Evolutionary conservation across 2,797 vertebrate genomes (phyloP).

Genomic region (Clarias pachynema): DNA sequence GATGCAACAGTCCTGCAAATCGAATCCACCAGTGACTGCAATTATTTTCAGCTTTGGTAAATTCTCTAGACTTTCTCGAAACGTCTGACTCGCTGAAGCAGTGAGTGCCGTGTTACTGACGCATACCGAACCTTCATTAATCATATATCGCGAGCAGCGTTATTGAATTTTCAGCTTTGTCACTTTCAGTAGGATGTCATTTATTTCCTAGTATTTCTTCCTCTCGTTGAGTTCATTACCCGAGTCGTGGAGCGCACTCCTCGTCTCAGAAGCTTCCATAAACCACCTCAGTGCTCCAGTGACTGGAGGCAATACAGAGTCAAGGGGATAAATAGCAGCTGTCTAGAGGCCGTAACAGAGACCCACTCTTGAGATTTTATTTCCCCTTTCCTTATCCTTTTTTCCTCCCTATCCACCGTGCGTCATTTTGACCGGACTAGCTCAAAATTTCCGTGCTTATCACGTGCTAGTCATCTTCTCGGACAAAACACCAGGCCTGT

Average conservation of each 20-base stretch:
- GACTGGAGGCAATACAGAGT: not conserved
- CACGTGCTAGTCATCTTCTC: not conserved
- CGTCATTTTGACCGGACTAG: slow-evolving; percentile 10
- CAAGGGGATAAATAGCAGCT: slow-evolving; percentile 8
- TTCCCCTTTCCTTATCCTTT: no score
- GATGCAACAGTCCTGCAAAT: slow-evolving; percentile 32
- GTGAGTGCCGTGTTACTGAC: slow-evolving; percentile 1
- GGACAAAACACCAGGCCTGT: not conserved
- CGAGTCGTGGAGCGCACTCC: not conserved
- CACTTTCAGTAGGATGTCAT: not conserved
- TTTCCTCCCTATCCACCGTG: not conserved
- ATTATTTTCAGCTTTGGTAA: slow-evolving; percentile 10
- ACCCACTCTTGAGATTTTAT: not conserved
- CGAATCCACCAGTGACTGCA: slow-evolving; percentile 11
- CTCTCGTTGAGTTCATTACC: not conserved
- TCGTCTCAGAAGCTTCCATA: not conserved
- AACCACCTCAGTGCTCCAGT: slow-evolving; percentile 3
- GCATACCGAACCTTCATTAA: not conserved
- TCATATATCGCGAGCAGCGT: slow-evolving; percentile 6
- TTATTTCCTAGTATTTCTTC: not conserved
- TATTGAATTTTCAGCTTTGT: slow-evolving; percentile 8
- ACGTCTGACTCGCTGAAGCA: not conserved
- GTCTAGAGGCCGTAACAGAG: slow-evolving; percentile 9
- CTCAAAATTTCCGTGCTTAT: slow-evolving; percentile 4
- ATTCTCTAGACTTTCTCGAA: not conserved